Percentiles rank a stretch among this genome's conserved stretches.
These are phyloP conservation scores for Parochlus steinenii DNA, from an alignment of 2,888 invertebrate species.

Conservation along the genomic window DNA sequence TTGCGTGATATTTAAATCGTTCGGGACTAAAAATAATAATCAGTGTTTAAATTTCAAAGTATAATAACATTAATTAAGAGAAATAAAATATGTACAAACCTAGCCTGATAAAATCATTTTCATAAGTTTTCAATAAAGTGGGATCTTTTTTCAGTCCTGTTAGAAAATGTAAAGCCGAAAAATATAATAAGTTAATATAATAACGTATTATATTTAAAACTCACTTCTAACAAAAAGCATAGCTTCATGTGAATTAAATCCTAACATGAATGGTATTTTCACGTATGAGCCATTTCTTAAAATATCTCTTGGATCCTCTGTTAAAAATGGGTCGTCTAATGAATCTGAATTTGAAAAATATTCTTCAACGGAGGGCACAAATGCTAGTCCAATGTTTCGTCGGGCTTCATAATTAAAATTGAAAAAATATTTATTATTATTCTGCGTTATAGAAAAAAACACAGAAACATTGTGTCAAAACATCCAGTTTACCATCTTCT, in stretches of 20 bases:
- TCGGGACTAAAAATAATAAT: too few species aligned
- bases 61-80: too few species aligned
- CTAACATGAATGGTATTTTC: constrained; percentile 43
- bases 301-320: constrained; percentile 32
- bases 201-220: too few species aligned
- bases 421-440: too few species aligned
- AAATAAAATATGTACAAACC: too few species aligned
- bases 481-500: too few species aligned
- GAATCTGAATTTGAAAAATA: constrained; percentile 21
- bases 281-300: constrained; percentile 30
- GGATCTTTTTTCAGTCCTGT: constrained; percentile 41
- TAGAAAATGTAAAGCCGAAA: too few species aligned
- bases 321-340: constrained; percentile 35
- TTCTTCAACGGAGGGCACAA: constrained; percentile 38
- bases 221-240: constrained; percentile 42
- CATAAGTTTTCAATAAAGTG: constrained; percentile 35
- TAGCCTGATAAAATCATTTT: constrained; percentile 38
- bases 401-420: too few species aligned
- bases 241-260: constrained; percentile 49
- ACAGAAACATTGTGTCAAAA: too few species aligned
- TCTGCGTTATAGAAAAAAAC: too few species aligned
- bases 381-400: constrained; percentile 41
- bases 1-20: constrained; percentile 30
- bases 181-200: neutral
- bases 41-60: too few species aligned